A percentile compares a stretch with the other conserved stretches of the same genome.
Conservation (phyloP, 2,888 invertebrate species). For the Ceramica pisi region DNA sequence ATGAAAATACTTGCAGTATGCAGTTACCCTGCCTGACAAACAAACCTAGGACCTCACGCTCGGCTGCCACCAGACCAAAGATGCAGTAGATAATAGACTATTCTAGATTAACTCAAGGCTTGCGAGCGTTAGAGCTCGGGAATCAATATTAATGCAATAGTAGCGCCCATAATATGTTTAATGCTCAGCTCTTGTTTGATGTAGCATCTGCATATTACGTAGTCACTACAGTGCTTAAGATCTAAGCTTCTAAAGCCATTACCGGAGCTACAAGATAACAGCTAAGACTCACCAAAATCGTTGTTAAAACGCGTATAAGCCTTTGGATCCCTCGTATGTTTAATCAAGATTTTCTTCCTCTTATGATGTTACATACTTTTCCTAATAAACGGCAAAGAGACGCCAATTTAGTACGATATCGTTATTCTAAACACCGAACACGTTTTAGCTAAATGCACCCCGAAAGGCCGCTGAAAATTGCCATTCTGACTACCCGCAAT, state of each 20-base stretch:
- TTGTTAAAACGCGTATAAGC: slow-evolving; percentile 26
- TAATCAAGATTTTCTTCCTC: slow-evolving; percentile 36
- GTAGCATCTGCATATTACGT: slow-evolving; percentile 37
- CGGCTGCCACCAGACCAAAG: slow-evolving; percentile 2
- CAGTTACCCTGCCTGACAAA: not conserved
- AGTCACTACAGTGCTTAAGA: slow-evolving; percentile 23
- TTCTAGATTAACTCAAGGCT: slow-evolving; percentile 24
- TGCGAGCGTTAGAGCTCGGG: slow-evolving; percentile 6
- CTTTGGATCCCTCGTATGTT: slow-evolving; percentile 12
- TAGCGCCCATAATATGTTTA: slow-evolving; percentile 25
- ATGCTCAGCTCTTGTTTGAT: slow-evolving; percentile 30
- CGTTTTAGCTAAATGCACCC: slow-evolving; percentile 55
- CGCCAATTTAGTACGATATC: slow-evolving; percentile 28
- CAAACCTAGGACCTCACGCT: not conserved
- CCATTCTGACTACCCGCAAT: slow-evolving; percentile 45
- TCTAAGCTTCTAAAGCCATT: slow-evolving; percentile 27
- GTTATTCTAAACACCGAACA: slow-evolving; percentile 46
- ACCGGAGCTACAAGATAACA: slow-evolving; percentile 19
- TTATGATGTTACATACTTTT: slow-evolving; percentile 19
- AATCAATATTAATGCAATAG: slow-evolving; percentile 40
- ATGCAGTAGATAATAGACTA: slow-evolving; percentile 6
- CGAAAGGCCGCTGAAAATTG: slow-evolving; percentile 44
- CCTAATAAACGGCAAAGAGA: slow-evolving; percentile 23
- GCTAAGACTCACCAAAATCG: slow-evolving; percentile 26
- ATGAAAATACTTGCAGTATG: slow-evolving; percentile 18